Evolutionary conservation across 2,797 vertebrate genomes (phyloP).

Genomic region (Holocentrus rufus): DNA sequence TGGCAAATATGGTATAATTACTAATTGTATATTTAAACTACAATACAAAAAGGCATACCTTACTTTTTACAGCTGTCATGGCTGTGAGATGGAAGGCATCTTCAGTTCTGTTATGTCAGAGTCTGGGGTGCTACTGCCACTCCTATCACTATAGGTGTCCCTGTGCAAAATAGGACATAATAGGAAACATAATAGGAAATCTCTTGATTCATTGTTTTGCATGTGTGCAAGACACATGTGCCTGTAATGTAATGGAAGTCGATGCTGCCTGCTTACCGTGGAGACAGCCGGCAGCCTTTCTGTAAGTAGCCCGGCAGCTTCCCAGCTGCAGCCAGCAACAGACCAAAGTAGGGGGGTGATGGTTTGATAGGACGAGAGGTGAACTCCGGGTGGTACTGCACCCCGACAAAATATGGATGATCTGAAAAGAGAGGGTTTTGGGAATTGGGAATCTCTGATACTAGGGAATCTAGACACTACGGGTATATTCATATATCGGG

Average conservation of each 20-base stretch:
- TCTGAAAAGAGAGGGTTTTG: slow-evolving; percentile 75
- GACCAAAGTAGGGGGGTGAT: slow-evolving; percentile 93
- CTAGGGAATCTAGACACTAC: too few species aligned
- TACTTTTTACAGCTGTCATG: slow-evolving; percentile 58
- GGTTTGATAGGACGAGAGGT: slow-evolving; percentile 96
- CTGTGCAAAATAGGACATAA: slow-evolving; percentile 67
- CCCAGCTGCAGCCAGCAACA: slow-evolving; percentile 91
- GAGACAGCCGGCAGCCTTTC: slow-evolving; percentile 93
- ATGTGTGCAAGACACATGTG: too few species aligned
- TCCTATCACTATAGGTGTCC: slow-evolving; percentile 91
- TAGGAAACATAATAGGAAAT: too few species aligned
- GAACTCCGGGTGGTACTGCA: slow-evolving; percentile 97
- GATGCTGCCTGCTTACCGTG: slow-evolving; percentile 80
- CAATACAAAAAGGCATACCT: too few species aligned
- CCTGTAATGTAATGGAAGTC: background rate
- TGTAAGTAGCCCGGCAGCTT: slow-evolving; percentile 90
- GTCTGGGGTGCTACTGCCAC: slow-evolving; percentile 90
- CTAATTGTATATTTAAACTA: too few species aligned
- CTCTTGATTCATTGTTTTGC: too few species aligned
- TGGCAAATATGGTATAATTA: too few species aligned
- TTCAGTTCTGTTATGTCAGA: slow-evolving; percentile 90
- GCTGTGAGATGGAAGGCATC: slow-evolving; percentile 82
- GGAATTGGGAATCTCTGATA: too few species aligned
- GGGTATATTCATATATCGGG: too few species aligned
- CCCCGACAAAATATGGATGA: slow-evolving; percentile 94